phyloP scores from a whole-genome alignment of 2,113 vertebrate genomes.

The Zapus hudsonius region DNA sequence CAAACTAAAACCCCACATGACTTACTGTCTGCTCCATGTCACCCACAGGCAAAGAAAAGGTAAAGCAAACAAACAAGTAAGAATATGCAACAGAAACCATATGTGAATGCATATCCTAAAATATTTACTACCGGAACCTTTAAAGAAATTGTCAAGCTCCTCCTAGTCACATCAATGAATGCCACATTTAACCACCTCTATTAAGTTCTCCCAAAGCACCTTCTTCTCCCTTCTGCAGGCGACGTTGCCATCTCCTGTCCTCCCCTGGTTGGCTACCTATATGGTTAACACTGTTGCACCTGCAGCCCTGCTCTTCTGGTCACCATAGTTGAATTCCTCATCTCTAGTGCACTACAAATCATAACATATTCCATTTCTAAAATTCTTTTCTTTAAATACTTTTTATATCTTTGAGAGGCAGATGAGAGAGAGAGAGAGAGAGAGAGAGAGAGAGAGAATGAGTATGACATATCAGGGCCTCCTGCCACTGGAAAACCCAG shows the following conservation, averaged over 20 bases:
- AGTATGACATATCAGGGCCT: no score
- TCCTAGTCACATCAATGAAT: not conserved
- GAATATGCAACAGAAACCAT: constrained; percentile 7
- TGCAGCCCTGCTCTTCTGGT: not conserved
- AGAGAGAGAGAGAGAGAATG: no score
- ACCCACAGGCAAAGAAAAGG: not conserved
- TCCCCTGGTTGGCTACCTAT: not conserved
- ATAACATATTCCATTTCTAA: not conserved
- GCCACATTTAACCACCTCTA: not conserved
- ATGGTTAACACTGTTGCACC: not conserved
- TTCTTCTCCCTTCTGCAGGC: not conserved
- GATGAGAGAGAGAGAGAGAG: no score
- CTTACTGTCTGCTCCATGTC: not conserved
- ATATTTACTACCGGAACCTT: not conserved
- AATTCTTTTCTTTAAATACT: no score
- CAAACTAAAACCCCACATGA: not conserved
- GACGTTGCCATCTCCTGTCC: not conserved
- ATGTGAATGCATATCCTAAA: not conserved
- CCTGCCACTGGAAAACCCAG: no score
- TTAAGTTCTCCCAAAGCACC: not conserved
- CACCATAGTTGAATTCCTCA: not conserved
- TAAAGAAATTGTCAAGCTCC: constrained; percentile 11
- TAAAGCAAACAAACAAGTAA: constrained; percentile 33
- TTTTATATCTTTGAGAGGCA: no score
- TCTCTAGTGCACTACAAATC: not conserved